phyloP scores from a whole-genome alignment of 2,888 invertebrate genomes.

The Buathra laborator region DNA sequence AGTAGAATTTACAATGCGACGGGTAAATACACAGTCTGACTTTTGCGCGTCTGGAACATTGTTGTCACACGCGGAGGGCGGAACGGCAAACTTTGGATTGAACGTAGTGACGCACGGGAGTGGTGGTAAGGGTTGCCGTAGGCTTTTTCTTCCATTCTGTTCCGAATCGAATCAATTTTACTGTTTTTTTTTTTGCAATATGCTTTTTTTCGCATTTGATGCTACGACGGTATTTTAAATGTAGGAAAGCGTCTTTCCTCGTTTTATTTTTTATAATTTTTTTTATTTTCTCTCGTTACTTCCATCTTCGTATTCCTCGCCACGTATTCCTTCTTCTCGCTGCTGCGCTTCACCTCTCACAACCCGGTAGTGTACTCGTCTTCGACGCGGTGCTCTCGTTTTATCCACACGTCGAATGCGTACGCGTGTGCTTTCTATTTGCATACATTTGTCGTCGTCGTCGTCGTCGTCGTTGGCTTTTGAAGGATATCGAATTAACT shows the following conservation, averaged over 20 bases:
- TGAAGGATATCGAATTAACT: slow-evolving; percentile 72
- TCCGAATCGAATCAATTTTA: not conserved
- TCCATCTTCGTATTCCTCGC: slow-evolving; percentile 39
- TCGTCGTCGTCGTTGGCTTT: slow-evolving; percentile 55
- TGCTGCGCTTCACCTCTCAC: not conserved
- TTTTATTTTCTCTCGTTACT: not conserved
- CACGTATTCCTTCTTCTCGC: slow-evolving; percentile 7
- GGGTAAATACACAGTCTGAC: not conserved
- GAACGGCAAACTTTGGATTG: not conserved
- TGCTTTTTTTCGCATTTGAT: not conserved
- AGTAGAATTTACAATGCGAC: not conserved
- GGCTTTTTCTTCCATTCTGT: too few relatives aligned
- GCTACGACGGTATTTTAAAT: not conserved
- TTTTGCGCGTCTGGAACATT: not conserved
- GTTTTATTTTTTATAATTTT: not conserved
- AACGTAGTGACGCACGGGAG: not conserved
- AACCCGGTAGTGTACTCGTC: not conserved
- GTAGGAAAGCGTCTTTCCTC: not conserved
- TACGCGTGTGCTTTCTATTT: slow-evolving; percentile 56
- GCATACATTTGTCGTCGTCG: slow-evolving; percentile 47
- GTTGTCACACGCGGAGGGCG: not conserved
- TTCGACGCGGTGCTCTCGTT: not conserved
- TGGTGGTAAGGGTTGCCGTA: not conserved
- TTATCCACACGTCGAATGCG: not conserved
- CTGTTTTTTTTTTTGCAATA: not conserved